Percentiles rank a stretch among this genome's conserved stretches.
phyloP scores from a whole-genome alignment of 35 echinoderm and acorn worm species.

The Ptychodera flava region DNA sequence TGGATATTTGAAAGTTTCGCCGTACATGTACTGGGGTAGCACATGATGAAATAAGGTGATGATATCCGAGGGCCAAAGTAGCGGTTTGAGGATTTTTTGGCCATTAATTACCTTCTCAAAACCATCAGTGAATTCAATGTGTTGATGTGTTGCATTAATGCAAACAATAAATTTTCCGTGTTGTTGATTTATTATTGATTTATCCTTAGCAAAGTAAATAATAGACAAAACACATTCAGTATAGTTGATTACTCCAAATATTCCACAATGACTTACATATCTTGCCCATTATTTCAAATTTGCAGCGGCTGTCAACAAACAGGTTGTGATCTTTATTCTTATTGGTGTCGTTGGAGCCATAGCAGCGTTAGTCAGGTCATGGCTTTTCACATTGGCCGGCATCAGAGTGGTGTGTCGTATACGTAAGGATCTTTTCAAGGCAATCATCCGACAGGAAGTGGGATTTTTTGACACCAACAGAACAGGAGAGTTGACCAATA shows the following conservation, averaged over 20 bases:
- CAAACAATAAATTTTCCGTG: slow-evolving; percentile 73
- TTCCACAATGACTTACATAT: slow-evolving; percentile 72
- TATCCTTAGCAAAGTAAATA: slow-evolving; percentile 63
- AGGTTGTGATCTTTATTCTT: neutral
- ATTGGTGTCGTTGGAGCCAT: slow-evolving; percentile 52
- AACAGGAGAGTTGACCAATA: slow-evolving; percentile 85
- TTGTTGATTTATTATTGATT: slow-evolving; percentile 41
- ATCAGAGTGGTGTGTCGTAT: slow-evolving; percentile 80
- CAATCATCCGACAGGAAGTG: slow-evolving; percentile 86
- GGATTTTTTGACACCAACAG: slow-evolving; percentile 95
- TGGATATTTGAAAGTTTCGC: too few species aligned
- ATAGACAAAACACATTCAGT: slow-evolving; percentile 92
- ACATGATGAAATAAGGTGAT: too few species aligned
- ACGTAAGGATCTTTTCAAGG: slow-evolving; percentile 51
- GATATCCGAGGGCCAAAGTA: too few species aligned
- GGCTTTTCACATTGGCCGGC: slow-evolving; percentile 90
- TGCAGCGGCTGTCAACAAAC: slow-evolving; percentile 64
- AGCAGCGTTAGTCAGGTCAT: slow-evolving; percentile 69
- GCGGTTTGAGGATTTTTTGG: too few species aligned
- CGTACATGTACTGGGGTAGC: too few species aligned
- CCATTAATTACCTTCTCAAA: too few species aligned
- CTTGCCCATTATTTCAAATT: slow-evolving; percentile 83
- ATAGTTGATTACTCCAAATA: slow-evolving; percentile 68
- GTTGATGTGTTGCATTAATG: too few species aligned
- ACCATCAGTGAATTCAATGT: too few species aligned